phyloP scores from a whole-genome alignment of 2,797 vertebrate genomes.

The Sebastes umbrosus region DNA sequence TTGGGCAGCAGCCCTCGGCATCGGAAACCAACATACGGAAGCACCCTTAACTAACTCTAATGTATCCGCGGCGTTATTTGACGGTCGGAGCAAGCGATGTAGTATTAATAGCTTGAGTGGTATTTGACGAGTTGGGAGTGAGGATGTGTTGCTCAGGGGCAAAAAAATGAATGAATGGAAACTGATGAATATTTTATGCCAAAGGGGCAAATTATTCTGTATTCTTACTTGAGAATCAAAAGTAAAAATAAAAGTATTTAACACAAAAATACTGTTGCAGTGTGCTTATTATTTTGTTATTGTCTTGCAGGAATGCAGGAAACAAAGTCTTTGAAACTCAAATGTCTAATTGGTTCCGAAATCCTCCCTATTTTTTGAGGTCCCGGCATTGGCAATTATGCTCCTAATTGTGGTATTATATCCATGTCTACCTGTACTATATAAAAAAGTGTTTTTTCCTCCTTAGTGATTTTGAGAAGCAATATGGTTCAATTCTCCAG shows the following conservation, averaged over 20 bases:
- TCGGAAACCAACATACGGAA: too few species aligned
- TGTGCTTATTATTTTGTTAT: background rate
- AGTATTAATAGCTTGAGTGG: too few species aligned
- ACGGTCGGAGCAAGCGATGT: too few species aligned
- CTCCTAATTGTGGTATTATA: slow-evolving; percentile 11
- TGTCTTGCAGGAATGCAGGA: background rate
- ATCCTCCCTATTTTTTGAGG: background rate
- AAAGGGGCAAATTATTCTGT: background rate
- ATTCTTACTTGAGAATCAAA: background rate
- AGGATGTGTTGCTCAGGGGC: too few species aligned
- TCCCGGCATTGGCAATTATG: background rate
- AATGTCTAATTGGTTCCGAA: background rate
- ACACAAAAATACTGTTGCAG: background rate
- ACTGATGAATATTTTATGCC: too few species aligned
- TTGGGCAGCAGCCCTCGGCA: too few species aligned
- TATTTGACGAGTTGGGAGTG: too few species aligned
- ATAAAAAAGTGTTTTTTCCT: slow-evolving; percentile 18
- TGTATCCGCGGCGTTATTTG: too few species aligned
- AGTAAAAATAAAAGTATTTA: background rate
- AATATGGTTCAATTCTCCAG: slow-evolving; percentile 40
- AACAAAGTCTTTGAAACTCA: background rate
- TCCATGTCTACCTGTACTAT: slow-evolving; percentile 9
- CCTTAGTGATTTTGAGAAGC: slow-evolving; percentile 46
- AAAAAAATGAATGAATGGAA: too few species aligned
- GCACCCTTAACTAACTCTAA: too few species aligned